Conservation (phyloP, 1,140 invertebrate species). For the Drosophila pandora region DNA sequence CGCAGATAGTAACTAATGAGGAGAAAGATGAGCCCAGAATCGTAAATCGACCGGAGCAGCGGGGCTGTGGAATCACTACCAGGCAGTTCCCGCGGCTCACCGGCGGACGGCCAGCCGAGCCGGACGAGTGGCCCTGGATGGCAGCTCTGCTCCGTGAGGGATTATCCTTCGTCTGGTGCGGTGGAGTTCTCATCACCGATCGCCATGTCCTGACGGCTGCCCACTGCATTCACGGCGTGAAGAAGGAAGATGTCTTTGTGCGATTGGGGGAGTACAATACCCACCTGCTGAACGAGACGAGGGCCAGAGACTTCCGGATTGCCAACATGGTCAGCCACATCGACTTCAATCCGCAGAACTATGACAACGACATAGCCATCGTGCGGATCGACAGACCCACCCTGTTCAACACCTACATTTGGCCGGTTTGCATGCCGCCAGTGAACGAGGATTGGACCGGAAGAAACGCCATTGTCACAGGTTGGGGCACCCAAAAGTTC, state of each 20-base stretch:
- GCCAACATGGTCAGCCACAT: slow-evolving; percentile 87
- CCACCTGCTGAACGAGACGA: slow-evolving; percentile 86
- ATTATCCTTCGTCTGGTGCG: slow-evolving; percentile 87
- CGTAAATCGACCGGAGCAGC: slow-evolving; percentile 66
- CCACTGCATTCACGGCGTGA: slow-evolving; percentile 89
- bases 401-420: slow-evolving; percentile 90
- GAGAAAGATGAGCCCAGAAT: slow-evolving; percentile 49
- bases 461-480: slow-evolving; percentile 88
- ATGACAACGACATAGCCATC: slow-evolving; percentile 92
- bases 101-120: slow-evolving; percentile 87
- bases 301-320: slow-evolving; percentile 87
- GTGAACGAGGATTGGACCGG: slow-evolving; percentile 86
- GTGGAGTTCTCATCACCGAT: slow-evolving; percentile 91
- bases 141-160: slow-evolving; percentile 87
- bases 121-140: slow-evolving; percentile 93
- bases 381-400: slow-evolving; percentile 88
- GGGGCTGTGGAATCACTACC: slow-evolving; percentile 88
- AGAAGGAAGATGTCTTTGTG: slow-evolving; percentile 87
- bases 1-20: slow-evolving; percentile 49
- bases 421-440: slow-evolving; percentile 93
- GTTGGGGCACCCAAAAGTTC: slow-evolving; percentile 90
- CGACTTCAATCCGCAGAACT: slow-evolving; percentile 87
- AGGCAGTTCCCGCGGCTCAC: slow-evolving; percentile 85
- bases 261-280: slow-evolving; percentile 93
- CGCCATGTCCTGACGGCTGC: slow-evolving; percentile 91